Conservation (phyloP, 2,888 invertebrate genomes). For the Mimachlamys varia region DNA sequence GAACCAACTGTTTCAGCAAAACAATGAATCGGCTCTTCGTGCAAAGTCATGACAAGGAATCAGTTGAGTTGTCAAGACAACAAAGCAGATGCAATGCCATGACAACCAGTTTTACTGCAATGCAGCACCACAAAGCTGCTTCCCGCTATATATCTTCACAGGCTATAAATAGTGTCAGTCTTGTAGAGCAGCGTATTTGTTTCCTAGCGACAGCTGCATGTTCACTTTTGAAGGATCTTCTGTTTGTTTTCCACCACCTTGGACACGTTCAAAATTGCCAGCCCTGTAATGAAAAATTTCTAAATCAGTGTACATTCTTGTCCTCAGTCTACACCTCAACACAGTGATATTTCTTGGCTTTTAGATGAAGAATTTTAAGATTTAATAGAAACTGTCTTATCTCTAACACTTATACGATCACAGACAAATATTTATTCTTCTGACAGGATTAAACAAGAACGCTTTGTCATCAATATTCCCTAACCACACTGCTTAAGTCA, state of each 20-base stretch:
- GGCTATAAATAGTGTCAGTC: constrained; percentile 58
- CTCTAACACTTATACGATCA: too few species aligned
- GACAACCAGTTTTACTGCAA: neutral
- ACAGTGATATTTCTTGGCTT: too few species aligned
- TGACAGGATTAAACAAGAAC: too few species aligned
- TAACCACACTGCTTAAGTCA: too few species aligned
- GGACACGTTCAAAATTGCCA: constrained; percentile 60
- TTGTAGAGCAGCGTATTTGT: constrained; percentile 86
- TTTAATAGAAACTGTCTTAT: too few species aligned
- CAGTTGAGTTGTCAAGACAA: neutral
- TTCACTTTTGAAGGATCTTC: constrained; percentile 63
- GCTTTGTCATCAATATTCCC: too few species aligned
- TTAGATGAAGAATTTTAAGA: too few species aligned
- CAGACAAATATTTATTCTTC: too few species aligned
- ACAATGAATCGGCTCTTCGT: neutral
- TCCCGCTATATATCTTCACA: neutral
- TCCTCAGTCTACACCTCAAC: neutral
- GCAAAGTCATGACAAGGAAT: neutral
- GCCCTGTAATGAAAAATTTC: neutral
- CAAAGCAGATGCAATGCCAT: too few species aligned
- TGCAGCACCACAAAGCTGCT: neutral
- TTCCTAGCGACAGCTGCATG: constrained; percentile 85
- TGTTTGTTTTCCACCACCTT: constrained; percentile 60
- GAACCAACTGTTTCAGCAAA: too few species aligned
- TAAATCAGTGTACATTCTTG: neutral